Evolutionary conservation across 2,113 vertebrate species (phyloP).

Genomic region (Bambusicola thoracicus): DNA sequence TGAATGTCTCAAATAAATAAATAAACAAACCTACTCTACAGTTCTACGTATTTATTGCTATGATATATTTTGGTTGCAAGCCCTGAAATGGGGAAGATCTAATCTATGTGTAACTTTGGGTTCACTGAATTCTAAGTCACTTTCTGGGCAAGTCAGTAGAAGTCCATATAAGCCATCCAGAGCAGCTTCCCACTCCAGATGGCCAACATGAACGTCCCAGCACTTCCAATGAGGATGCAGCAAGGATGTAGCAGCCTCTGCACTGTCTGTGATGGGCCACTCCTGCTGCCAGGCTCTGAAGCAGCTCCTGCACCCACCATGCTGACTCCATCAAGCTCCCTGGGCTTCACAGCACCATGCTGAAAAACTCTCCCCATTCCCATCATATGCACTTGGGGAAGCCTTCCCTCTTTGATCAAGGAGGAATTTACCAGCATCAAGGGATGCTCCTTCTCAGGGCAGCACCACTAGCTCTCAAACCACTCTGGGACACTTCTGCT

Average conservation of each 20-base stretch:
- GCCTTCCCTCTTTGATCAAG: background rate
- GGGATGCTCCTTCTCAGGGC: background rate
- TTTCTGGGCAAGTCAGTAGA: background rate
- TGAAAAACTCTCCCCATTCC: background rate
- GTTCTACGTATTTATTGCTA: background rate
- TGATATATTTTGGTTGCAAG: background rate
- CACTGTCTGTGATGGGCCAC: background rate
- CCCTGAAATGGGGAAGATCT: background rate
- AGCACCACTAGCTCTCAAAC: fast-evolving
- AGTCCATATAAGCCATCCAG: background rate
- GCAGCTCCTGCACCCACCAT: background rate
- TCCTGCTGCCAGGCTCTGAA: background rate
- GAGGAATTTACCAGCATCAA: background rate
- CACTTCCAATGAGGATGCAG: background rate
- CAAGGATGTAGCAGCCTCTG: background rate
- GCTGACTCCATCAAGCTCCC: background rate
- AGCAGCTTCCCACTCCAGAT: background rate
- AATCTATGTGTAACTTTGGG: background rate
- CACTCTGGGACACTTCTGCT: background rate
- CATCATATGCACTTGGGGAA: background rate
- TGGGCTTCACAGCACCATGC: background rate
- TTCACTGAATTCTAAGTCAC: background rate
- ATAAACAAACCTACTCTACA: background rate
- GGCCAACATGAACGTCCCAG: background rate
- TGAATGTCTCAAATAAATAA: background rate